A percentile compares a stretch with the other conserved stretches of the same genome.
Evolutionary conservation across 64 coral and sea anemone genomes (phyloP).

Genomic region (Platygyra sinensis): DNA sequence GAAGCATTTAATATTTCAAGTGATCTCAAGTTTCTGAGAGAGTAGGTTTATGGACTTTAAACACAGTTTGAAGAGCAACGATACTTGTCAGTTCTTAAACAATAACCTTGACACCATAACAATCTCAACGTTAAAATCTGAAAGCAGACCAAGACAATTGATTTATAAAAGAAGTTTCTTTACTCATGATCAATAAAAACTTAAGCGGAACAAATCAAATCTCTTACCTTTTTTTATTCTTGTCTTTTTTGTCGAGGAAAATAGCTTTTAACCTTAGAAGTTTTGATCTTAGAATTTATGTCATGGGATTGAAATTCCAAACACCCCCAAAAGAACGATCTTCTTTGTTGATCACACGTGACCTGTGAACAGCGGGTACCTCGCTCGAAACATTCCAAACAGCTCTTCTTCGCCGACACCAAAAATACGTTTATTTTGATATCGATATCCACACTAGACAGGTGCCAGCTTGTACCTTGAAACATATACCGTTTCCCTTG

Average conservation of each 20-base stretch:
- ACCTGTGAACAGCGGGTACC: not conserved
- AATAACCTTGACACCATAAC: not conserved
- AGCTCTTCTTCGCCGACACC: not conserved
- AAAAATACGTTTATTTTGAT: constrained; percentile 15
- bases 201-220: not conserved
- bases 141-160: not conserved
- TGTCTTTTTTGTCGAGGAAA: constrained; percentile 1
- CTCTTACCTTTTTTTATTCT: constrained; percentile 2
- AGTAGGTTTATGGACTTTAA: not conserved
- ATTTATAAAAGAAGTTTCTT: not conserved
- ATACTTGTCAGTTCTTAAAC: no score
- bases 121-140: not conserved
- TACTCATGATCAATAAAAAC: not conserved
- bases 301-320: constrained; percentile 26
- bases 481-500: not conserved
- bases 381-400: constrained; percentile 17
- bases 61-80: no score
- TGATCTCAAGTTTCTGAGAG: not conserved
- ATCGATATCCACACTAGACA: not conserved
- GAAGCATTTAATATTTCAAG: not conserved
- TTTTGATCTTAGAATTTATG: constrained; percentile 27
- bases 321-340: not conserved
- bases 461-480: constrained; percentile 8
- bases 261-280: not conserved
- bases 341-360: constrained; percentile 14